phyloP scores from a whole-genome alignment of 1,140 invertebrate species.

The Mycetomoellerius zeteki region DNA sequence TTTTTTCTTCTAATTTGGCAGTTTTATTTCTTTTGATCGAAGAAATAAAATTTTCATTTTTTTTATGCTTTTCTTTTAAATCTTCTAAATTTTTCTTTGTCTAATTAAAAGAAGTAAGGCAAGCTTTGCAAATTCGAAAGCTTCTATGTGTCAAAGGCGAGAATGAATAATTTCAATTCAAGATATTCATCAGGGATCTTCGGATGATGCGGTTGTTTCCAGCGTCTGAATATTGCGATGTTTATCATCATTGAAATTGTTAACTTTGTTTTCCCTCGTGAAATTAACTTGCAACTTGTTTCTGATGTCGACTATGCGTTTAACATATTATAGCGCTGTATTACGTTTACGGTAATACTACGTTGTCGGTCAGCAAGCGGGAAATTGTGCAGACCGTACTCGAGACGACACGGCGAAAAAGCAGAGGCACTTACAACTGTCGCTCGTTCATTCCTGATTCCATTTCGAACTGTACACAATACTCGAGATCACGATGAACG shows the following conservation, averaged over 20 bases:
- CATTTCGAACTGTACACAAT: conserved; percentile 41
- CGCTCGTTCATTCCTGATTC: conserved; percentile 43
- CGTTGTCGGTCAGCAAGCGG: neutral
- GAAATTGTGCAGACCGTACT: conserved; percentile 4
- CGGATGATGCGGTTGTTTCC: neutral
- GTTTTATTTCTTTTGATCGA: neutral
- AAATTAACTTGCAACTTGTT: conserved; percentile 13
- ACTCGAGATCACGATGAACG: conserved; percentile 9
- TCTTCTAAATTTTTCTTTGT: neutral
- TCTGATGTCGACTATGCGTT: neutral
- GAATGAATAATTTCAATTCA: conserved; percentile 7
- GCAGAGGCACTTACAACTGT: conserved; percentile 24
- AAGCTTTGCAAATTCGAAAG: neutral
- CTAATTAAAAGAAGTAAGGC: too few species aligned
- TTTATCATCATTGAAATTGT: neutral
- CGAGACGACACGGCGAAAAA: conserved; percentile 5
- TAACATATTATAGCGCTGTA: neutral
- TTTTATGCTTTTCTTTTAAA: neutral
- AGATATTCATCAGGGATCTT: neutral
- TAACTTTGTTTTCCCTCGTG: conserved; percentile 23
- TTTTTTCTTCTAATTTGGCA: neutral
- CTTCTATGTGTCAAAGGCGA: neutral
- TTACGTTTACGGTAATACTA: conserved; percentile 7
- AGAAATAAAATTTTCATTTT: neutral
- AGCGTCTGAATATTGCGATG: neutral